Percentiles rank a stretch among this genome's conserved stretches.
phyloP scores from a whole-genome alignment of 2,888 invertebrate species.

The Polydrusus pterygomalis region DNA sequence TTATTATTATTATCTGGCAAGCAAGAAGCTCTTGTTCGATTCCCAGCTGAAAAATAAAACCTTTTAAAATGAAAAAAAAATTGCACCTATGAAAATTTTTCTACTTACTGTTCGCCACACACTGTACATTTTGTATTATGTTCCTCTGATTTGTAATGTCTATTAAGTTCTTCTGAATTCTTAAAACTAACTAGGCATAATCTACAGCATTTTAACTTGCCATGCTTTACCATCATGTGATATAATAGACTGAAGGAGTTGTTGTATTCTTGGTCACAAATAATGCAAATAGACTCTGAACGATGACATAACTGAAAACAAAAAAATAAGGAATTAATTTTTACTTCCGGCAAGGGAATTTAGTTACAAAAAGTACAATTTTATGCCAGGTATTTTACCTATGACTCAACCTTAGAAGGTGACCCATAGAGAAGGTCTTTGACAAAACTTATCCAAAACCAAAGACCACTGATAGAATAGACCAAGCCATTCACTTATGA shows the following conservation, averaged over 20 bases:
- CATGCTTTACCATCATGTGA: conserved; percentile 53
- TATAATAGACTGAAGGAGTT: conserved; percentile 42
- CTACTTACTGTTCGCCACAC: conserved; percentile 51
- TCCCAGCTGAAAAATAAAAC: too few relatives aligned
- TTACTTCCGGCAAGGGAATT: too few relatives aligned
- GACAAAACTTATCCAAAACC: too few relatives aligned
- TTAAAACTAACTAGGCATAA: conserved; percentile 51
- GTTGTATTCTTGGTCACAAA: conserved; percentile 39
- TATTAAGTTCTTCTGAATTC: conserved; percentile 37
- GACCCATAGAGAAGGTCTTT: too few relatives aligned
- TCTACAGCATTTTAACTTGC: conserved; percentile 50
- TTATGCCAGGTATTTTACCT: background rate
- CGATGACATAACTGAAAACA: conserved; percentile 36
- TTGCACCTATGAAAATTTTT: too few relatives aligned
- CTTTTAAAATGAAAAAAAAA: too few relatives aligned
- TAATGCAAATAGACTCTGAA: conserved; percentile 34
- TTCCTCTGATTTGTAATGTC: conserved; percentile 52
- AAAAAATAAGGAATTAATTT: too few relatives aligned
- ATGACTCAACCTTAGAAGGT: too few relatives aligned
- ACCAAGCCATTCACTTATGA: too few relatives aligned
- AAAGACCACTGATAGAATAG: too few relatives aligned
- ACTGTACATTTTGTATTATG: conserved; percentile 52
- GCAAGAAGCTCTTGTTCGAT: too few relatives aligned
- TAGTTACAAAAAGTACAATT: background rate
- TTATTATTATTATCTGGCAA: too few relatives aligned